phyloP scores from a whole-genome alignment of 2,113 vertebrate genomes.

The Nesoenas mayeri region DNA sequence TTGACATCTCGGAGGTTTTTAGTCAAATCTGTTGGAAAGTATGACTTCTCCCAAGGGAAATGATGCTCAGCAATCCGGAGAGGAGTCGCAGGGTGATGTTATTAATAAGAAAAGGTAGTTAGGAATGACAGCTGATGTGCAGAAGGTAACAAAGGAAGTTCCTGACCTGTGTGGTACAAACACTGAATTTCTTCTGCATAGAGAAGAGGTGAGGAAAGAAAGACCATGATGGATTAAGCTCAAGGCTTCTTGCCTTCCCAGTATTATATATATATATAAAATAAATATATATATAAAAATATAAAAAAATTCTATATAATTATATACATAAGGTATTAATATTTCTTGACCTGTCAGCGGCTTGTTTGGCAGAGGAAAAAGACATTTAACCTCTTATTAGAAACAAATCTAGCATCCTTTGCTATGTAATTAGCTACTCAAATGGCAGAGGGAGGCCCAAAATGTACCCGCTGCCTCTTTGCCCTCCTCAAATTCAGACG shows the following conservation, averaged over 20 bases:
- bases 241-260: not conserved
- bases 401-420: not conserved
- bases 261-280: not conserved
- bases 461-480: not conserved
- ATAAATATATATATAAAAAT: too few species aligned
- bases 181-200: not conserved
- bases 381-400: not conserved
- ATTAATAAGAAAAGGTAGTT: not conserved
- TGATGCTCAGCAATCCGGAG: not conserved
- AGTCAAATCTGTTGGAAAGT: not conserved
- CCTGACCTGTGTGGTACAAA: fast-evolving
- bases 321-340: not conserved
- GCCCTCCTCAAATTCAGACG: not conserved
- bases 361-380: not conserved
- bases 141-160: not conserved
- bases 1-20: not conserved
- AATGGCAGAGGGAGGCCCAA: not conserved
- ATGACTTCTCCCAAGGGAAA: not conserved
- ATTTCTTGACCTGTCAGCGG: not conserved
- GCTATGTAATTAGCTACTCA: not conserved
- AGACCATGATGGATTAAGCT: not conserved
- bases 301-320: too few species aligned
- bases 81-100: not conserved
- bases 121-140: not conserved
- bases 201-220: not conserved